Conservation (phyloP, 2,113 vertebrate species). For the Microcebus tavaratra region DNA sequence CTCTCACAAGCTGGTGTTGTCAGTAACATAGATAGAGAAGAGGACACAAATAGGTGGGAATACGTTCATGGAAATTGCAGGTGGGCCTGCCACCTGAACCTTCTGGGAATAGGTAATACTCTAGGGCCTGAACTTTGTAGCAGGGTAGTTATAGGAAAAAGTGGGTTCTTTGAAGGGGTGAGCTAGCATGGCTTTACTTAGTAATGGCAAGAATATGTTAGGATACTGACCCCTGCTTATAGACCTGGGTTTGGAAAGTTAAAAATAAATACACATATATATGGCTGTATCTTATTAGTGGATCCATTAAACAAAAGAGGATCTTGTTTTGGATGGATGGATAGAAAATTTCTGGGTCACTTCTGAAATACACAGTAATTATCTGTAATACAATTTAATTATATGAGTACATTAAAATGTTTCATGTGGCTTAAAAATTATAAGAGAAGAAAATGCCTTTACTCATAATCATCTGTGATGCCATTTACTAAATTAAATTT, state of each 20-base stretch:
- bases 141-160: background rate
- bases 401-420: background rate
- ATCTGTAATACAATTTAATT: conserved; percentile 15
- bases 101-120: background rate
- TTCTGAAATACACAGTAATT: conserved; percentile 18
- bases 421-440: conserved; percentile 31
- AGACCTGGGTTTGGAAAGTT: background rate
- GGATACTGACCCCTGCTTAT: background rate
- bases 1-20: background rate
- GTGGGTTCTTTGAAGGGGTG: background rate
- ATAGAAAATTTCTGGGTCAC: background rate
- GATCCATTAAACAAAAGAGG: background rate
- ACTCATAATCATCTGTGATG: background rate
- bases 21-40: background rate
- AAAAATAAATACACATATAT: background rate
- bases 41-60: background rate
- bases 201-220: background rate
- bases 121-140: background rate
- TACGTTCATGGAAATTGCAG: background rate
- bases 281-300: background rate
- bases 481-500: background rate
- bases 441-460: background rate
- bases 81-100: background rate
- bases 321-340: background rate
- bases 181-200: background rate